A percentile compares a stretch with the other conserved stretches of the same genome.
Evolutionary conservation across 2,888 invertebrate species (phyloP).

Genomic region (Artemia sp.): DNA sequence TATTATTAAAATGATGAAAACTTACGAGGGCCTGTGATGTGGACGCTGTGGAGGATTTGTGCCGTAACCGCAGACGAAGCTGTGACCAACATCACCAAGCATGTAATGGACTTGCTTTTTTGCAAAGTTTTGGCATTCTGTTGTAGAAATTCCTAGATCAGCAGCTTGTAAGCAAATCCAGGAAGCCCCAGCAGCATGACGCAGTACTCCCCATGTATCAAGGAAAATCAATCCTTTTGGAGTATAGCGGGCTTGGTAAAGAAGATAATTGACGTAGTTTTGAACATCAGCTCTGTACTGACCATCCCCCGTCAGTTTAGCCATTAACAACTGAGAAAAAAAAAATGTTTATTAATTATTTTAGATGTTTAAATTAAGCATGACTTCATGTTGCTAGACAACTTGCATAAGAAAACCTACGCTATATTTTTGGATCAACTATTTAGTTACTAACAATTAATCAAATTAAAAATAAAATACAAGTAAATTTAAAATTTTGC

Average conservation of each 20-base stretch:
- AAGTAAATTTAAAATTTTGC: no score
- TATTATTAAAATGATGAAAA: conserved; percentile 5
- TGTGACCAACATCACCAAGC: conserved; percentile 38
- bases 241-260: conserved; percentile 35
- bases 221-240: conserved; percentile 31
- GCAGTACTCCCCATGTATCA: conserved; percentile 26
- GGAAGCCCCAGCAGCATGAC: conserved; percentile 25
- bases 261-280: conserved; percentile 37
- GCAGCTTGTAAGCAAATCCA: conserved; percentile 27
- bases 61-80: conserved; percentile 41
- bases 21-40: conserved; percentile 39
- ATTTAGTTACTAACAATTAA: no score
- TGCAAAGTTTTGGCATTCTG: conserved; percentile 37
- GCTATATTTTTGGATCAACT: no score
- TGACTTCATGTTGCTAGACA: no score
- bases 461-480: no score
- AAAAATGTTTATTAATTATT: neutral
- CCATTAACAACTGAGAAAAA: conserved; percentile 34
- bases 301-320: conserved; percentile 34
- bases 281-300: conserved; percentile 34
- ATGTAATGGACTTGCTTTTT: conserved; percentile 40
- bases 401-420: no score
- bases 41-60: conserved; percentile 38
- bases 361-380: no score
- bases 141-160: conserved; percentile 30